phyloP scores from a whole-genome alignment of 2,888 invertebrate genomes.

The Eupithecia dodoneata region DNA sequence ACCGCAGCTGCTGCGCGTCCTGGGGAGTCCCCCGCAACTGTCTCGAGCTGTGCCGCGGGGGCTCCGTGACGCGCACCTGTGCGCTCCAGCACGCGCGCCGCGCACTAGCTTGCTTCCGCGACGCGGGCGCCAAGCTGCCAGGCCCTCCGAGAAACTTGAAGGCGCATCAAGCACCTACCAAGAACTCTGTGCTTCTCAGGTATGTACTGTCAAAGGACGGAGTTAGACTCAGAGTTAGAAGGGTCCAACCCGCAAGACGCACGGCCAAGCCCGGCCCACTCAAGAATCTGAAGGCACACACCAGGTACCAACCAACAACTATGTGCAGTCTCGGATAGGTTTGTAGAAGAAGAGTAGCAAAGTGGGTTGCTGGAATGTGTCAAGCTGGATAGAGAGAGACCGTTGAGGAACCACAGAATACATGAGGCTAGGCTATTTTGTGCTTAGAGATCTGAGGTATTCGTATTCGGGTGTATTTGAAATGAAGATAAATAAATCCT shows the following conservation, averaged over 20 bases:
- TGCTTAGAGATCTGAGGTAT: background rate
- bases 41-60: constrained; percentile 93
- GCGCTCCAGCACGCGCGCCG: constrained; percentile 89
- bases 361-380: too few species aligned
- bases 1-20: constrained; percentile 92
- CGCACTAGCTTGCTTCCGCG: constrained; percentile 92
- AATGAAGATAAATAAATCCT: background rate
- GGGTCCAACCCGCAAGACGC: too few species aligned
- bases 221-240: background rate
- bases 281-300: too few species aligned
- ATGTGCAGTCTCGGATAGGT: too few species aligned
- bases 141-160: constrained; percentile 87
- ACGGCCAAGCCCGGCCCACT: too few species aligned
- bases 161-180: constrained; percentile 75
- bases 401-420: background rate
- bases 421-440: too few species aligned
- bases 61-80: constrained; percentile 88
- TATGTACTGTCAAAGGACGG: constrained; percentile 37
- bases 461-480: background rate
- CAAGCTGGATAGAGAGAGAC: too few species aligned
- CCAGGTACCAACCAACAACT: too few species aligned
- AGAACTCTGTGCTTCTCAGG: constrained; percentile 72
- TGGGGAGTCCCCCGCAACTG: constrained; percentile 92
- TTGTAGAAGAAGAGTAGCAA: too few species aligned
- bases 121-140: constrained; percentile 89